Conservation (phyloP, 2,113 vertebrate genomes). For the Ceyx melanurus region DNA sequence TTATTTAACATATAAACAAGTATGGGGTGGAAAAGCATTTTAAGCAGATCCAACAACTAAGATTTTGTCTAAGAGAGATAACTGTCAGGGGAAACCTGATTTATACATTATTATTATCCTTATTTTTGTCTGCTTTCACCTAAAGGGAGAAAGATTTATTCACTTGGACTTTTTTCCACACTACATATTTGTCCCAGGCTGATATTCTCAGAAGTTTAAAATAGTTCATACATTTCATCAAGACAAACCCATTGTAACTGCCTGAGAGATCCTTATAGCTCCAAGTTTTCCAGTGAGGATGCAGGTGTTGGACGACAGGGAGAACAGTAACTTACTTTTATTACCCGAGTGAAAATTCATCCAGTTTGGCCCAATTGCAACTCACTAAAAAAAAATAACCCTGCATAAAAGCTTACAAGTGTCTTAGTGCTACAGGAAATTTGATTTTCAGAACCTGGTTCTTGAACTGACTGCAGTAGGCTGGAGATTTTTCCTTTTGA, state of each 20-base stretch:
- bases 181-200: not conserved
- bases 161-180: slow-evolving; percentile 29
- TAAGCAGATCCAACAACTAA: not conserved
- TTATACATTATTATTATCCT: not conserved
- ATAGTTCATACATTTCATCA: not conserved
- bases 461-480: not conserved
- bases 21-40: not conserved
- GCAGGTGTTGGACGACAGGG: not conserved
- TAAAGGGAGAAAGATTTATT: not conserved
- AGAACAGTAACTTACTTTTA: not conserved
- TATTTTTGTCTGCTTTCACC: slow-evolving; percentile 22
- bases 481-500: not conserved
- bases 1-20: not conserved
- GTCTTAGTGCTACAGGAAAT: not conserved
- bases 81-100: not conserved
- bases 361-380: not conserved
- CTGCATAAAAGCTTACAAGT: not conserved
- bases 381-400: not conserved
- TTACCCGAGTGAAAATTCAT: not conserved
- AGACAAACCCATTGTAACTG: not conserved
- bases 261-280: not conserved
- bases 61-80: not conserved
- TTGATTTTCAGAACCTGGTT: not conserved
- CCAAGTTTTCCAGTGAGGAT: not conserved
- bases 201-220: slow-evolving; percentile 3